A percentile compares a stretch with the other conserved stretches of the same genome.
These are phyloP conservation scores for Pipistrellus kuhlii DNA, from an alignment of 2,797 vertebrate genomes.

Conservation along the genomic window DNA sequence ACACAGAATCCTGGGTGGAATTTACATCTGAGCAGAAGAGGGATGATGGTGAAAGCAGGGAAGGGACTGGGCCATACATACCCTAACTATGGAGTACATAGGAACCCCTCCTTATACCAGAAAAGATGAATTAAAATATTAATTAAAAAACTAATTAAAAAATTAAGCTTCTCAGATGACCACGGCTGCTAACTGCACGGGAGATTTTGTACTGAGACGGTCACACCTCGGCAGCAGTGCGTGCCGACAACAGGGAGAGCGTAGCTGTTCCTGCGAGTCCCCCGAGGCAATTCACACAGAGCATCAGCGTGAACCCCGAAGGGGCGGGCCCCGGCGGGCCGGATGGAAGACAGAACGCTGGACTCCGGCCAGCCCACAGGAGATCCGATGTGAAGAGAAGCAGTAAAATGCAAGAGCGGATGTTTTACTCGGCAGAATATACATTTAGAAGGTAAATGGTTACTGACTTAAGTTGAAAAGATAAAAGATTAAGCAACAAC, in stretches of 20 bases:
- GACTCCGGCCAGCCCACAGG: not conserved
- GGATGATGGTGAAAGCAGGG: not conserved
- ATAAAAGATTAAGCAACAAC: not conserved
- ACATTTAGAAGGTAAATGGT: not conserved
- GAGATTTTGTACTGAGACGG: not conserved
- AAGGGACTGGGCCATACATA: not conserved
- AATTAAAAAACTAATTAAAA: too few relatives aligned
- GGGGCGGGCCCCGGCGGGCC: not conserved
- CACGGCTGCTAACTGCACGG: not conserved
- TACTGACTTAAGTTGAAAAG: not conserved
- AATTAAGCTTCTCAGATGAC: not conserved
- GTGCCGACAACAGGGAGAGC: fast-evolving
- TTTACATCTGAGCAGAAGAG: not conserved
- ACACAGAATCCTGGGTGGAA: not conserved
- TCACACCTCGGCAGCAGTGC: too few relatives aligned
- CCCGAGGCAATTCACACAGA: not conserved
- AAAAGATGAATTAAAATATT: not conserved
- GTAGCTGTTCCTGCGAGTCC: not conserved
- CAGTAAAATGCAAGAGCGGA: not conserved
- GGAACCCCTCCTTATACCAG: not conserved
- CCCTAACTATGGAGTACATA: not conserved
- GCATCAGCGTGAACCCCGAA: not conserved
- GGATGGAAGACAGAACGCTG: not conserved
- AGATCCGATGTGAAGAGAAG: not conserved
- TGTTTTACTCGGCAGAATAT: not conserved